Percentiles rank a stretch among this genome's conserved stretches.
Conservation (phyloP, 2,888 invertebrate genomes). For the Rotaria magnacalcarata region DNA sequence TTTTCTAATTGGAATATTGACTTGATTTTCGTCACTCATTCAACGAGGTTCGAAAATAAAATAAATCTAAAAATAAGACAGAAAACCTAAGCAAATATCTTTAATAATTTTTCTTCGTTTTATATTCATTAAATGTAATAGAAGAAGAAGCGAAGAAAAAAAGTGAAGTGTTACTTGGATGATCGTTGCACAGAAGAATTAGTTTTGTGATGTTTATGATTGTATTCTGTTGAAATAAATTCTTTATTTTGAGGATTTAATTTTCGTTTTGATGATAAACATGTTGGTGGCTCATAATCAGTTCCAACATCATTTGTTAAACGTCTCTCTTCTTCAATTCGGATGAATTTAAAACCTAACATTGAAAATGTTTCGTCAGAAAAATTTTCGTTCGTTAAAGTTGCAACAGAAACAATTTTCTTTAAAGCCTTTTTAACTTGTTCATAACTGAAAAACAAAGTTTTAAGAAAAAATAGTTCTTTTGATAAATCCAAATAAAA, state of each 20-base stretch:
- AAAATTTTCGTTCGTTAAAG: neutral
- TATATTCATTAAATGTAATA: too few relatives aligned
- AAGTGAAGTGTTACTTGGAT: neutral
- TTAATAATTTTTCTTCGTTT: neutral
- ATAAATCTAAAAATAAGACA: neutral
- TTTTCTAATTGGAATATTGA: too few relatives aligned
- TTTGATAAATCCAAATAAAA: neutral
- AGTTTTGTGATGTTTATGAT: neutral
- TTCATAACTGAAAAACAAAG: neutral
- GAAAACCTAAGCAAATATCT: neutral
- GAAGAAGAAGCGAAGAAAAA: too few relatives aligned
- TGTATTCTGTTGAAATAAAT: neutral
- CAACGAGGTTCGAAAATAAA: neutral
- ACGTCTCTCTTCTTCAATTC: neutral
- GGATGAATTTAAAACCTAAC: neutral
- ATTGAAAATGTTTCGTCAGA: neutral
- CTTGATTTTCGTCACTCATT: neutral
- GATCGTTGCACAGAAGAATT: neutral
- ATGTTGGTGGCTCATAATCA: neutral
- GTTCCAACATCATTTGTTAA: neutral
- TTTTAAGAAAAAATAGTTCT: neutral
- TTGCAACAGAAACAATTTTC: neutral
- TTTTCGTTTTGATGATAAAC: neutral
- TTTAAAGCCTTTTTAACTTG: neutral
- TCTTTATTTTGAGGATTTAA: neutral